Base-by-base conservation (phyloP, 2,113 vertebrate species). In the Dendrocopos noguchii region DNA sequence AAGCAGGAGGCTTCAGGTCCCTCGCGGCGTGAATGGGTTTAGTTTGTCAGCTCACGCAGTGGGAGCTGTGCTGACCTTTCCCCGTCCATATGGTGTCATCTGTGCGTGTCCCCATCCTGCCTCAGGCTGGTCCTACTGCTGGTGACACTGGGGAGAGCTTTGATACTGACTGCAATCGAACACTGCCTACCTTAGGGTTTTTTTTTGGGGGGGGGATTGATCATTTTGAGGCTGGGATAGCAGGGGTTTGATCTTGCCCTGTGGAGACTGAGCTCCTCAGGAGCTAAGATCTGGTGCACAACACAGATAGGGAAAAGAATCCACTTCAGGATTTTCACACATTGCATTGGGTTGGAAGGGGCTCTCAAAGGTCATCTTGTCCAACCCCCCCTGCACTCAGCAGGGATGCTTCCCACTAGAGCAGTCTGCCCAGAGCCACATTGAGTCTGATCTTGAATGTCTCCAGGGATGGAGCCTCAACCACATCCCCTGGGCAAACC, bases 21-120 rank as follows among this genome's bases (percentile, higher is more conserved):
- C 27, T 55, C 6, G 0, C 0, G 1, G 47, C 0, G 2, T 31
- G 6, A 11, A 9, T 1, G 56, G 14, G 22, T 29, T 29, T 15
- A 7, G 36, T 3, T 52, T 10, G 2, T 13, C 15, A 7, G 7
- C 66, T 64, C 42, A 2, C 29, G 1, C 7, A 2, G 17, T 5
- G 39, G 66, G 46, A 59, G 13, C 66, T 8, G 33, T 4, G 34
- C 7, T 42, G 73, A 17, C 34, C 63, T 66, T 25, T 4, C 1
- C 11, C 0, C 18, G 20, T 20, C 47, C 20, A 1, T 18, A 3
- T 10, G 61, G 15, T 28, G 16, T 57, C 21, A 6, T 18, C 65
- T 4, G 14, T 8, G n/a, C 8, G 12, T 15, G 3, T 3, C 34
- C 39, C 68, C 36, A 12, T 18, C 82, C 59, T 22, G 31, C 55